phyloP scores from a whole-genome alignment of 2,113 vertebrate species.

The Mirza zaza region DNA sequence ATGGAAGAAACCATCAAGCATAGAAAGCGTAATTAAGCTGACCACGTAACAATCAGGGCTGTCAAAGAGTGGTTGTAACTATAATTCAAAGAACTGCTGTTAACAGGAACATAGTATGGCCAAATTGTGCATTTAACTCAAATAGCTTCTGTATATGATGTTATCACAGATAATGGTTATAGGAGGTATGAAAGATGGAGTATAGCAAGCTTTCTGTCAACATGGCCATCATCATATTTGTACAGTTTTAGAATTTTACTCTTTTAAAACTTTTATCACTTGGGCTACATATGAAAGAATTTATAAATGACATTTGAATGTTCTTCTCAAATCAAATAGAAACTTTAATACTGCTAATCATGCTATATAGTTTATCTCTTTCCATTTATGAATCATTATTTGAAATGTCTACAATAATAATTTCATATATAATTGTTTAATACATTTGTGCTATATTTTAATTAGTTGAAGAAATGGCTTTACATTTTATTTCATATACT shows the following conservation, averaged over 20 bases:
- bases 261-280: conserved; percentile 12
- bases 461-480: background rate
- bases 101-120: background rate
- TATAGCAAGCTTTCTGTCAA: background rate
- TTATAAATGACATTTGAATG: conserved; percentile 39
- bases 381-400: background rate
- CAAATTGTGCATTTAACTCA: background rate
- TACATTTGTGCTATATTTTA: conserved; percentile 16
- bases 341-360: background rate
- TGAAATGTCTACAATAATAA: conserved; percentile 36
- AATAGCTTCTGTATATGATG: background rate
- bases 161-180: background rate
- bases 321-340: conserved; percentile 26
- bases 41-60: background rate
- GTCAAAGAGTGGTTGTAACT: background rate
- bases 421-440: background rate
- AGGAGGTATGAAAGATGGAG: background rate
- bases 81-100: conserved; percentile 23
- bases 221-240: background rate
- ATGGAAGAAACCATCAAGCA: background rate
- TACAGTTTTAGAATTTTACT: background rate
- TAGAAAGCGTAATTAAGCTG: background rate
- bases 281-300: background rate
- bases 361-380: background rate
- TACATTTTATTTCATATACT: conserved; percentile 24